Evolutionary conservation across 2,113 vertebrate genomes (phyloP), one percentile per base, ranked within the genome.

Genomic region (Perca fluviatilis): DNA sequence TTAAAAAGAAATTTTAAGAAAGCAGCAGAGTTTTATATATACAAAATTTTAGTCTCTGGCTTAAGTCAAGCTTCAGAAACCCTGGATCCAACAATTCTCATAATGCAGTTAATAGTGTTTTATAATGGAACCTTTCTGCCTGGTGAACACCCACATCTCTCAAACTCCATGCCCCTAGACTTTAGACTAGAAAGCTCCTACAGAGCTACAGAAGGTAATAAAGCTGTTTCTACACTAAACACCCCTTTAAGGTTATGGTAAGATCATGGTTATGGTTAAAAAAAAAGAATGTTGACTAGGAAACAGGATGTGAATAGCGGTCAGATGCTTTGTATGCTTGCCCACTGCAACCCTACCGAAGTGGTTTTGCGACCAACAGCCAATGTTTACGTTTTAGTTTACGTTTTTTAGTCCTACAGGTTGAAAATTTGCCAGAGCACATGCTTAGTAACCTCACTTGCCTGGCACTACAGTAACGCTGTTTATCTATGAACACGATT

Each of bases 371-470:
- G 10, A 15, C 57, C 57, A 74, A 51, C 4, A 0, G 11, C 13
- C 12, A 21, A 25, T 30, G 54, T 57, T 15, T 15, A 53, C 0
- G 1, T 19, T 49, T 11, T 43, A 43, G 40, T 43, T 43, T 11
- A 11, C 0, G 9, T 43, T 43, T 43, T 58, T 77, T 58, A 30
- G 16, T 23, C 11, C 36, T 36, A 43, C 27, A 25, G 12, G 18
- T 74, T 57, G 40, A 57, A n/a, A 50, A 64, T 61, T 70, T 60
- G 30, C 49, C 65, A 9, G 56, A 69, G 56, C 47, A 65, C 71
- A 23, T 63, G 21, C 14, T 54, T 36, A 21, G 47, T 21, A 50
- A 30, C 27, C 6, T 75, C 40, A 3, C 4, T 57, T 7, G 10
- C 58, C 23, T 43, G 47, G 27, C 43, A 60, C 16, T 2, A 18